Percentiles rank a stretch among this genome's conserved stretches.
phyloP scores from a whole-genome alignment of 2,888 invertebrate species.

The Gymnocheta viridis region DNA sequence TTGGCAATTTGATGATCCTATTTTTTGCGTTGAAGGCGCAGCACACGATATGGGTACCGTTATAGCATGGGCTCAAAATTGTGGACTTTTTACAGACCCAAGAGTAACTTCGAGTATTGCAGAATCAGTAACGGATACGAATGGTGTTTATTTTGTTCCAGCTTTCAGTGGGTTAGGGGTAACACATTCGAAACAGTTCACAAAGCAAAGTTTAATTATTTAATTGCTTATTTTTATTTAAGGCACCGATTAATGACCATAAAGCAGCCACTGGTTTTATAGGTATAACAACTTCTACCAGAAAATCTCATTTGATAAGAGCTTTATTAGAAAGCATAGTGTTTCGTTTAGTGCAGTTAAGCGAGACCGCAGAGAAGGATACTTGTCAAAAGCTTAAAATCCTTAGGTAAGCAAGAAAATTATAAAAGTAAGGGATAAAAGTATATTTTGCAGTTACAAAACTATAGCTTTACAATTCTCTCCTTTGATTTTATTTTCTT shows the following conservation, averaged over 20 bases:
- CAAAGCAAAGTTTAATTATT: background rate
- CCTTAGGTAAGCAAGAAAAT: conserved; percentile 84
- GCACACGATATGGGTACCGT: conserved; percentile 94
- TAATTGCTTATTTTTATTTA: conserved; percentile 61
- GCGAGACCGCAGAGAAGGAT: conserved; percentile 88
- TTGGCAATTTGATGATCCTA: conserved; percentile 85
- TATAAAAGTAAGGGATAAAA: too few relatives aligned
- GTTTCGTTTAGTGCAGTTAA: conserved; percentile 91
- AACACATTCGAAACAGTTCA: conserved; percentile 74
- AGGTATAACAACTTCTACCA: conserved; percentile 86
- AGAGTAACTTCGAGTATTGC: conserved; percentile 87
- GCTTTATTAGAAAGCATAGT: conserved; percentile 93
- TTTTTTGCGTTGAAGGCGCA: conserved; percentile 93
- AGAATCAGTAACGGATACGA: conserved; percentile 86
- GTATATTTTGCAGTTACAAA: too few relatives aligned
- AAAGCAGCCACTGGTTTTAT: conserved; percentile 92
- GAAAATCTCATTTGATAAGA: conserved; percentile 89
- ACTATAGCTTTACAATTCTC: too few relatives aligned
- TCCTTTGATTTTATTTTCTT: too few relatives aligned
- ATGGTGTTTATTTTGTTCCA: conserved; percentile 93
- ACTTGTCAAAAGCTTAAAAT: conserved; percentile 84
- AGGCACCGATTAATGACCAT: conserved; percentile 95
- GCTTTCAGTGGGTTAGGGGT: conserved; percentile 95
- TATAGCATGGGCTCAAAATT: conserved; percentile 91
- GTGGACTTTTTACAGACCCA: conserved; percentile 86